phyloP scores from a whole-genome alignment of 2,888 invertebrate genomes.

The Anarsia innoxiella region DNA sequence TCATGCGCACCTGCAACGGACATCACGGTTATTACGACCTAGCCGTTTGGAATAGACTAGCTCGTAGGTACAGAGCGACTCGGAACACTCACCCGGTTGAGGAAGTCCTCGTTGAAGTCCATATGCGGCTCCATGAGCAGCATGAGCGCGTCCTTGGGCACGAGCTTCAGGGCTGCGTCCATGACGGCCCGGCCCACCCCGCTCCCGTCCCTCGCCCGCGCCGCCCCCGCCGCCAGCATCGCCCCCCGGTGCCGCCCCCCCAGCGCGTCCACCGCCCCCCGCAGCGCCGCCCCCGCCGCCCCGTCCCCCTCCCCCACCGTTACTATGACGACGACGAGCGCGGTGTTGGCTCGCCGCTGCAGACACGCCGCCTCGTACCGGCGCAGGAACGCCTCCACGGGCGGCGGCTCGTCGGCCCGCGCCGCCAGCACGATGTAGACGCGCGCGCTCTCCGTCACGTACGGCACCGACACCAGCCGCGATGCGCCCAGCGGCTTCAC shows the following conservation, averaged over 20 bases:
- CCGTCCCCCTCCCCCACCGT: constrained; percentile 1
- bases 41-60: too few relatives aligned
- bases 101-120: constrained; percentile 86
- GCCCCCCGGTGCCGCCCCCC: neutral
- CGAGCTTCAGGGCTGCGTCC: constrained; percentile 78
- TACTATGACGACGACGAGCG: constrained; percentile 78
- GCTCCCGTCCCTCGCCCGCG: constrained; percentile 17
- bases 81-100: constrained; percentile 89
- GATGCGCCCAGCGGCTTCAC: constrained; percentile 90
- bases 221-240: constrained; percentile 6
- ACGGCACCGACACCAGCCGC: constrained; percentile 93
- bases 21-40: too few relatives aligned
- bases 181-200: constrained; percentile 14
- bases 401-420: constrained; percentile 37
- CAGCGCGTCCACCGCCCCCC: neutral
- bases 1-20: constrained; percentile 90
- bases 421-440: constrained; percentile 83
- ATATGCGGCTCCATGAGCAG: constrained; percentile 80
- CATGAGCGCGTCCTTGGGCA: constrained; percentile 81
- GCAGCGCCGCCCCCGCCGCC: neutral
- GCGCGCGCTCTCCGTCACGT: constrained; percentile 94
- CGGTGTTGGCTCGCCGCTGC: constrained; percentile 85
- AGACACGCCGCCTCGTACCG: constrained; percentile 83
- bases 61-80: too few relatives aligned
- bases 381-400: constrained; percentile 78